phyloP scores from a whole-genome alignment of 2,797 vertebrate genomes.

The Hippocampus kuda region DNA sequence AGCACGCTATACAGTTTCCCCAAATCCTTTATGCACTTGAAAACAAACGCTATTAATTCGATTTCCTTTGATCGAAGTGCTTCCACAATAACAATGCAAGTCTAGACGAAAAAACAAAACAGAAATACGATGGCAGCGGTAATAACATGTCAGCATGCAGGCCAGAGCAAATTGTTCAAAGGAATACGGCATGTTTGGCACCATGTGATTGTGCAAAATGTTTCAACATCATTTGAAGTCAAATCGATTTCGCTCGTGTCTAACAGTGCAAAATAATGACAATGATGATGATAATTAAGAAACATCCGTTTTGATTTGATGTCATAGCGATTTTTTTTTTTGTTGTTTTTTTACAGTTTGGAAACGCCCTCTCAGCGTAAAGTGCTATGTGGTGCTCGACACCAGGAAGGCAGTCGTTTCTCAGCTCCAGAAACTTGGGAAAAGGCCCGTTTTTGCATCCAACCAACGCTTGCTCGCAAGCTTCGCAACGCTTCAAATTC shows the following conservation, averaged over 20 bases:
- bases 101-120: constrained; percentile 22
- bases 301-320: background rate
- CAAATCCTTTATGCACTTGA: constrained; percentile 10
- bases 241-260: background rate
- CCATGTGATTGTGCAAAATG: constrained; percentile 3
- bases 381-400: constrained; percentile 58
- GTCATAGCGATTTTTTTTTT: background rate
- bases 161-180: constrained; percentile 16
- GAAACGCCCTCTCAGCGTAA: constrained; percentile 53
- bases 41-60: constrained; percentile 40
- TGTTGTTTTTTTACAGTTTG: constrained; percentile 23
- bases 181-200: background rate
- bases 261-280: background rate
- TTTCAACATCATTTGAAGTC: constrained; percentile 9
- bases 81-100: constrained; percentile 33
- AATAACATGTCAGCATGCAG: constrained; percentile 55
- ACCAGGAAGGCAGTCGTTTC: constrained; percentile 57
- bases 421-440: constrained; percentile 69
- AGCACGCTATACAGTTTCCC: constrained; percentile 30
- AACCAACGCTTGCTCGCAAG: constrained; percentile 56
- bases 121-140: constrained; percentile 41
- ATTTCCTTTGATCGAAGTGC: constrained; percentile 35
- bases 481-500: constrained; percentile 37
- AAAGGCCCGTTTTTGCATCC: constrained; percentile 72
- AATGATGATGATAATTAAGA: background rate